Conservation (phyloP, 92 coral and sea anemone genomes). For the Paragorgia papillata region DNA sequence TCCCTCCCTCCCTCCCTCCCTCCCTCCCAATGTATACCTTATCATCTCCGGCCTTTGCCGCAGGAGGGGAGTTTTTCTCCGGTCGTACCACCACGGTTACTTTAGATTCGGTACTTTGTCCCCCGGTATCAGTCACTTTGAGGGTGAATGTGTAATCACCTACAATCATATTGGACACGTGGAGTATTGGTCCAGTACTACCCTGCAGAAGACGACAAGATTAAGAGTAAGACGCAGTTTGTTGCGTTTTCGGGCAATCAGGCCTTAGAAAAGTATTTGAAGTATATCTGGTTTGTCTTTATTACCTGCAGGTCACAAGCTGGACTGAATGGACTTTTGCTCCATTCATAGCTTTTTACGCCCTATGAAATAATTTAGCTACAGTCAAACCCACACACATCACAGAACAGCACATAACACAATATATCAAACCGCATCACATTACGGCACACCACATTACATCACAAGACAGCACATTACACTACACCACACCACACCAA, state of each 20-base stretch:
- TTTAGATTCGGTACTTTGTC: constrained; percentile 77
- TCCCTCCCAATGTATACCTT: constrained; percentile 75
- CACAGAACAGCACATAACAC: not conserved
- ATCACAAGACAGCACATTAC: not conserved
- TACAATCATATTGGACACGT: constrained; percentile 94
- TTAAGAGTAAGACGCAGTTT: too few relatives aligned
- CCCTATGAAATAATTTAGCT: constrained; percentile 56
- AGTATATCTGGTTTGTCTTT: too few relatives aligned
- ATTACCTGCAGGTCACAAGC: constrained; percentile 95
- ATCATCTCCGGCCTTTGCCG: constrained; percentile 96
- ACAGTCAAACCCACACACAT: not conserved
- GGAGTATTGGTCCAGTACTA: constrained; percentile 77
- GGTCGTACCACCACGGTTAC: constrained; percentile 98
- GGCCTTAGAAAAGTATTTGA: too few relatives aligned
- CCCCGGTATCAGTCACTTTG: constrained; percentile 97
- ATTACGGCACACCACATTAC: not conserved
- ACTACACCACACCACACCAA: not conserved
- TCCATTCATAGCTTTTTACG: constrained; percentile 95
- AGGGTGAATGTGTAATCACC: constrained; percentile 94
- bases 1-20: too few relatives aligned
- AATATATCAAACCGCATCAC: not conserved
- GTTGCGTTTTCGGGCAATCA: too few relatives aligned
- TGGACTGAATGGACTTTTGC: constrained; percentile 93
- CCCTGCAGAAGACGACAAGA: constrained; percentile 53
- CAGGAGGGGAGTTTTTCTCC: constrained; percentile 93